A percentile compares a stretch with the other conserved stretches of the same genome.
These are phyloP conservation scores for Catharus ustulatus DNA, from an alignment of 2,797 vertebrate genomes.

Conservation along the genomic window DNA sequence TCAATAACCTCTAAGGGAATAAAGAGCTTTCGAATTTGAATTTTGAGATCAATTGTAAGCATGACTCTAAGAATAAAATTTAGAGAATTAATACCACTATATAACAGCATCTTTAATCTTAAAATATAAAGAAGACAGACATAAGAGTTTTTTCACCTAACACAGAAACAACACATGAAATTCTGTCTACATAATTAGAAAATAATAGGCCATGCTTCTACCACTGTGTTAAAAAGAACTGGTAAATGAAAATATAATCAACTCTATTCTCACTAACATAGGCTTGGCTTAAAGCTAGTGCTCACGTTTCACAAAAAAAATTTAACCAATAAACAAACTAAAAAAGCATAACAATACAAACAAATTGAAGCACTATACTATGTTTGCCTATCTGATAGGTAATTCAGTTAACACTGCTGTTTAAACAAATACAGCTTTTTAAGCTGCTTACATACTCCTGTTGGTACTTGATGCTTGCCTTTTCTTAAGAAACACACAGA, in stretches of 20 bases:
- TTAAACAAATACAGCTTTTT: background rate
- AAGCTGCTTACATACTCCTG: background rate
- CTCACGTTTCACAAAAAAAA: background rate
- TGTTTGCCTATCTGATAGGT: background rate
- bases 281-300: background rate
- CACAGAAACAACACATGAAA: background rate
- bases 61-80: conserved; percentile 81
- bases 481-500: background rate
- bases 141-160: background rate
- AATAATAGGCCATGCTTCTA: background rate
- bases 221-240: background rate
- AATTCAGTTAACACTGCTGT: background rate
- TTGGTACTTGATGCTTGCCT: background rate
- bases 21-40: conserved; percentile 81
- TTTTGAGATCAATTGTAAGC: conserved; percentile 83
- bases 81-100: conserved; percentile 15
- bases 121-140: background rate
- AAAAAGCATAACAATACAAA: background rate
- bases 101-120: background rate
- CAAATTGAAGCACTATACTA: background rate
- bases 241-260: background rate
- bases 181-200: background rate
- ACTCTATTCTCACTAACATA: background rate
- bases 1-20: conserved; percentile 87
- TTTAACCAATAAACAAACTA: background rate